A percentile compares a stretch with the other conserved stretches of the same genome.
phyloP scores from a whole-genome alignment of 2,888 invertebrate genomes.

The Sthenelais limicola region DNA sequence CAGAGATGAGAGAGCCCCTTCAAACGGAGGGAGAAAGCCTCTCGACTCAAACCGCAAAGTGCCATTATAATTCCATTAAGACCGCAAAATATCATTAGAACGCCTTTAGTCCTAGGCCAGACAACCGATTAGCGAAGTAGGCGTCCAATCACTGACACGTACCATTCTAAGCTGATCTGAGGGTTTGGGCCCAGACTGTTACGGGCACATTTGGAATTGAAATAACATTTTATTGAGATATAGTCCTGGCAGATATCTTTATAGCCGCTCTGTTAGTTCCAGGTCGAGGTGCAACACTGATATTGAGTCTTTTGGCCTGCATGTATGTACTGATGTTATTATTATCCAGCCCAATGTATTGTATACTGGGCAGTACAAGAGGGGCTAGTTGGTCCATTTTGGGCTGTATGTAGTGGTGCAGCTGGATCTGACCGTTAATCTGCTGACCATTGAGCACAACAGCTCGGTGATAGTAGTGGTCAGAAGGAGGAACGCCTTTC shows the following conservation, averaged over 20 bases:
- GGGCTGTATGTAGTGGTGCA: constrained; percentile 56
- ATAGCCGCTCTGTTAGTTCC: constrained; percentile 19
- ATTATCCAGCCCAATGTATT: constrained; percentile 24
- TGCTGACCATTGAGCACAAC: constrained; percentile 18
- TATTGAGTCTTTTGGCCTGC: background rate
- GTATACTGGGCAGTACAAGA: constrained; percentile 46
- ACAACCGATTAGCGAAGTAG: too few species aligned
- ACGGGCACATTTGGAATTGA: too few species aligned
- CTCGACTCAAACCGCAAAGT: too few species aligned
- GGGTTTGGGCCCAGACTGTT: too few species aligned
- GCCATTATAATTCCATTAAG: too few species aligned
- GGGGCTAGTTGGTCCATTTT: constrained; percentile 56
- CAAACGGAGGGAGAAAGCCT: too few species aligned
- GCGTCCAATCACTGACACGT: too few species aligned
- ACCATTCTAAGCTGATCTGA: too few species aligned
- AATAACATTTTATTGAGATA: too few species aligned
- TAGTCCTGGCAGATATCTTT: background rate
- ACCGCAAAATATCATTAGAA: too few species aligned
- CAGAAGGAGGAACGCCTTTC: constrained; percentile 45
- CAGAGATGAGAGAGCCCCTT: too few species aligned
- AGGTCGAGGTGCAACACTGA: constrained; percentile 1
- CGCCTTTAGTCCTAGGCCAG: too few species aligned
- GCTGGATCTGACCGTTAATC: constrained; percentile 40
- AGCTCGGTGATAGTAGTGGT: constrained; percentile 25
- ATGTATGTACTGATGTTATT: constrained; percentile 25